These are phyloP conservation scores for Alfaro cultratus DNA, from an alignment of 2,797 vertebrate genomes.

Conservation along the genomic window DNA sequence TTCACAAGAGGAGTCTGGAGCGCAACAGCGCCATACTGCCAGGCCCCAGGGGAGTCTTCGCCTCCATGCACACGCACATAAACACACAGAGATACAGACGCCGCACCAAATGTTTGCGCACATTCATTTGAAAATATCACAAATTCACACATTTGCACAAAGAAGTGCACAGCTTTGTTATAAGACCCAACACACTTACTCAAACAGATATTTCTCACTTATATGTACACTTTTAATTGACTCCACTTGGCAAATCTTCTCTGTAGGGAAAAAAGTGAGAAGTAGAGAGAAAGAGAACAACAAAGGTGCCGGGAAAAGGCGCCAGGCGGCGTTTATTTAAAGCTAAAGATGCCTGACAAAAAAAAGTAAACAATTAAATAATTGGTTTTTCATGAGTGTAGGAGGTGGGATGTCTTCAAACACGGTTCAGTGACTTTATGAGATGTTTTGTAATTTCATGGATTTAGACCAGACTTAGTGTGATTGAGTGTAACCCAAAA, in stretches of 20 bases:
- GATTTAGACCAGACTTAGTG: slow-evolving; percentile 52
- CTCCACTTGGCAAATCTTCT: slow-evolving; percentile 73
- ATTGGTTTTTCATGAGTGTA: background rate
- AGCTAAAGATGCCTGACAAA: slow-evolving; percentile 36
- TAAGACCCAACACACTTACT: slow-evolving; percentile 48
- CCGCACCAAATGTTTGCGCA: slow-evolving; percentile 33
- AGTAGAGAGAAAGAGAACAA: slow-evolving; percentile 44
- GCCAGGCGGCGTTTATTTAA: slow-evolving; percentile 47
- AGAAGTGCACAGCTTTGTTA: slow-evolving; percentile 50
- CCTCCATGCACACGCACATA: slow-evolving; percentile 55
- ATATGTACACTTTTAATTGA: slow-evolving; percentile 82
- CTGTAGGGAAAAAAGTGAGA: slow-evolving; percentile 63
- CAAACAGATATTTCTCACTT: slow-evolving; percentile 69
- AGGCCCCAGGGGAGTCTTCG: slow-evolving; percentile 77
- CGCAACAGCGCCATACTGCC: slow-evolving; percentile 78
- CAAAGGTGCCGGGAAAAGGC: slow-evolving; percentile 39
- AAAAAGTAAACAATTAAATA: slow-evolving; percentile 19
- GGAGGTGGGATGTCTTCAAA: slow-evolving; percentile 30
- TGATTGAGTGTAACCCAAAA: slow-evolving; percentile 57
- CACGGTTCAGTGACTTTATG: slow-evolving; percentile 28
- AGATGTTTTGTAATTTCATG: slow-evolving; percentile 51
- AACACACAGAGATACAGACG: slow-evolving; percentile 30
- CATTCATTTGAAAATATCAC: slow-evolving; percentile 53
- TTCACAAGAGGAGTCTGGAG: slow-evolving; percentile 74
- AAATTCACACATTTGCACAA: slow-evolving; percentile 69